Evolutionary conservation across 2,888 invertebrate species (phyloP), one percentile per base, ranked within the genome.

Genomic region (Patella caerulea): DNA sequence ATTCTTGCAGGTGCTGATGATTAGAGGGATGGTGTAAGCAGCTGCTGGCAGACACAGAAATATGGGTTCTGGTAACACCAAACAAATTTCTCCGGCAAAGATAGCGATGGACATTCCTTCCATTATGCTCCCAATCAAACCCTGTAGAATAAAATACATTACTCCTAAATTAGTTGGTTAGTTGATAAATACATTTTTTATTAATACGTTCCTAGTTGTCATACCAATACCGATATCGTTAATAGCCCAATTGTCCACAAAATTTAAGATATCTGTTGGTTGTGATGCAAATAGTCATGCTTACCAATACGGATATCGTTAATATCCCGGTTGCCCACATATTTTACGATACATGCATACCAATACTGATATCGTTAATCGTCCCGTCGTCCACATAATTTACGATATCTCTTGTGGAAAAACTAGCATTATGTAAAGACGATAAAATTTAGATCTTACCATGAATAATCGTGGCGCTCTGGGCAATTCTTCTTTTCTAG

Each of bases 31-130:
- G 12, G 83, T 76, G 72, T 81, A 81, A 7, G 83, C 83, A n/a
- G 85, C 77, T 19, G 78, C 82, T 2, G 85, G 81, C 29, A 85
- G 78, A 29, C 83, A 81, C 15, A 85, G 80, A 15, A 86, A 70
- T 12, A 85, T 80, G 4, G 81, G 84, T 52, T 81, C 83, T 1
- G 86, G 86, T 29, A 86, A 72, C 9, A 80, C 73, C 19, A 82
- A 81, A 12, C 84, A 83, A 2, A 86, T 78, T 78, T 85, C 85
- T n/a, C 79, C 77, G 2, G 82, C 80, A 77, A 86, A 84, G 29
- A 85, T 70, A 4, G 82, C 56, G n/a, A 78, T 76, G 34, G 83
- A 80, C 17, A 83, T 79, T 12, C 81, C 81, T 75, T 86, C 86
- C 12, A 84, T 76, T n/a, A 83, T 54, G 72, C 82, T 82, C 5